Evolutionary conservation across 2,113 vertebrate species (phyloP), one percentile per base, ranked within the genome.

Genomic region (Otocyon megalotis): DNA sequence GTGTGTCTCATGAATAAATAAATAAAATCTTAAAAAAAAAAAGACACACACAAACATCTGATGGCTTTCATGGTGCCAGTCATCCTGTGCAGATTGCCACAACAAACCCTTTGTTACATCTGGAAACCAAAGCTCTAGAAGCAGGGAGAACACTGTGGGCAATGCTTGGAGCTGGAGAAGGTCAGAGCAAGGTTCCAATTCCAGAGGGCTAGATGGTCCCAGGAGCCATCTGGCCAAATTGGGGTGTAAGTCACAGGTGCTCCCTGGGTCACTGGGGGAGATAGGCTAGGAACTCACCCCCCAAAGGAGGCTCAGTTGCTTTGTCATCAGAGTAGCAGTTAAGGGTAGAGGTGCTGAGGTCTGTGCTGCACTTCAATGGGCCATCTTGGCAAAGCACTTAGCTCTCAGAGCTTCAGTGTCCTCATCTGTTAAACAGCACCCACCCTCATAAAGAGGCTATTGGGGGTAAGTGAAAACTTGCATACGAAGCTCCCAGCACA

Each of bases 61-160:
- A 74, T 8, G 48, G 74, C 71, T 95, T 79, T 65, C 60, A 60
- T 17, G 6, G 28, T 54, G 76, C 48, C 91, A 74, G 81, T 28
- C 67, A 80, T 15, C 94, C 93, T 28, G 32, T 79, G 65, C 83
- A 16, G 8, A 60, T 1, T 32, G 67, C 83, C 87, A 90, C 89
- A 92, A 62, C 82, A 92, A 87, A 82, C 17, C 43, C 28, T 93
- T 89, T 93, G 82, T 94, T 43, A 79, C 26, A 90, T 48, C 86
- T 72, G 62, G 77, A 88, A 91, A 88, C 35, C 67, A 86, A 90
- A 89, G 43, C 77, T 69, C 86, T 76, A 32, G 48, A 69, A 77
- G 62, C 63, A 50, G 37, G 19, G 22, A 60, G 13, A 85, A 77
- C 19, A 15, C 43, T 58, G 9, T 54, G 54, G 56, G 37, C 0